These are phyloP conservation scores for Lithobius niger DNA, from an alignment of 1,140 invertebrate species.

Conservation along the genomic window DNA sequence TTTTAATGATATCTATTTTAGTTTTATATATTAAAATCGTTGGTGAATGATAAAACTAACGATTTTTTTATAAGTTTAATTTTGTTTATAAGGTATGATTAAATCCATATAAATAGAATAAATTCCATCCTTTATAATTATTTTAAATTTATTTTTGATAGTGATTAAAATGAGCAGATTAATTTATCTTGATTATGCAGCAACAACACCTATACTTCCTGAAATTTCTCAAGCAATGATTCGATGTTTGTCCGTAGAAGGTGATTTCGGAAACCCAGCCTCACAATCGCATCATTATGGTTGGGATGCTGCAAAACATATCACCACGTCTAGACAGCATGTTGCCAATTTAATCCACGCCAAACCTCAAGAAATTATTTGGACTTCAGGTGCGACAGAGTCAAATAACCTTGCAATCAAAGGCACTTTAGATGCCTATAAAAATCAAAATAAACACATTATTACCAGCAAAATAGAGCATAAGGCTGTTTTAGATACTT, in stretches of 20 bases:
- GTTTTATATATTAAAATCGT: too few relatives aligned
- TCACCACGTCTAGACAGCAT: constrained; percentile 15
- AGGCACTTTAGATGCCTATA: constrained; percentile 15
- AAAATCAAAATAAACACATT: constrained; percentile 15
- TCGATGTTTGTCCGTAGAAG: constrained; percentile 8
- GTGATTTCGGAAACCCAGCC: constrained; percentile 16
- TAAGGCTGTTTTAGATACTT: constrained; percentile 15
- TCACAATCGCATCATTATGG: constrained; percentile 16
- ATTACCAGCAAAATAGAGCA: constrained; percentile 17
- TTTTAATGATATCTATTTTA: too few relatives aligned
- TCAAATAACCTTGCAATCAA: constrained; percentile 21
- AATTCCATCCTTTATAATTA: too few relatives aligned
- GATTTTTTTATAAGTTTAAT: too few relatives aligned
- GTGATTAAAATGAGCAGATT: too few relatives aligned
- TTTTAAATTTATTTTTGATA: too few relatives aligned
- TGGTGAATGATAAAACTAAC: too few relatives aligned
- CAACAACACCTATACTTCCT: constrained; percentile 18
- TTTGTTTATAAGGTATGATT: too few relatives aligned
- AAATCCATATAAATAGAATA: too few relatives aligned
- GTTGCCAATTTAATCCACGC: constrained; percentile 16
- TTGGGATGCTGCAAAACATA: constrained; percentile 18
- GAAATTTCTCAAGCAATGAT: constrained; percentile 16
- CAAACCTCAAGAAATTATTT: constrained; percentile 19
- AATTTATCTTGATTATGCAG: too few relatives aligned
- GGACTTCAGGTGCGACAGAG: constrained; percentile 20